A percentile compares a stretch with the other conserved stretches of the same genome.
Conservation (phyloP, 2,888 invertebrate genomes). For the Buathra laborator region DNA sequence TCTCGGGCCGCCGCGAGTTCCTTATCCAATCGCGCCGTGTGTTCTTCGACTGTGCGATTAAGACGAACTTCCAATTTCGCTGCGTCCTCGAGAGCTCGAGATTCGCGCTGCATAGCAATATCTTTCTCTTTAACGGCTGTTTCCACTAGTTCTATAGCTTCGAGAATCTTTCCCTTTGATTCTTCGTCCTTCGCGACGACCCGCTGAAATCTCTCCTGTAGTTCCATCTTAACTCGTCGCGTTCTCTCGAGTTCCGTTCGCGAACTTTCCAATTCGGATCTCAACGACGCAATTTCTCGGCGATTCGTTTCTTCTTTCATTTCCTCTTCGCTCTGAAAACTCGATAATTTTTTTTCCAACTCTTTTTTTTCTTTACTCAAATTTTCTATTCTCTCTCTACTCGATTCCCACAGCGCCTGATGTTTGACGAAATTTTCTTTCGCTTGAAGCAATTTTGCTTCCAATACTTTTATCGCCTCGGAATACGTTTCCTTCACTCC, state of each 20-base stretch:
- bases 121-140: constrained; percentile 87
- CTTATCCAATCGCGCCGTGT: constrained; percentile 83
- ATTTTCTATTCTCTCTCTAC: constrained; percentile 86
- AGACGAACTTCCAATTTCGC: constrained; percentile 75
- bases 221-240: constrained; percentile 76
- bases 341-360: constrained; percentile 79
- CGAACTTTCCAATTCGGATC: constrained; percentile 66
- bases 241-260: constrained; percentile 79
- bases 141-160: constrained; percentile 87
- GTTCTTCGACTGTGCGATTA: constrained; percentile 76
- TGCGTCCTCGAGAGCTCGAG: constrained; percentile 76
- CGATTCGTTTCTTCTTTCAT: constrained; percentile 74
- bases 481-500: constrained; percentile 85
- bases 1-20: constrained; percentile 87
- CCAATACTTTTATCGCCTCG: constrained; percentile 87
- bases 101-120: constrained; percentile 86
- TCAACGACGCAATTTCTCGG: constrained; percentile 72
- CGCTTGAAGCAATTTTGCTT: constrained; percentile 87
- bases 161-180: constrained; percentile 87
- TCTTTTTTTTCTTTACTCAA: constrained; percentile 86
- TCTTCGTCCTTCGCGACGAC: constrained; percentile 85
- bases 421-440: constrained; percentile 84
- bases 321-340: constrained; percentile 69
- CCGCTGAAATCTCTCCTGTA: constrained; percentile 84
- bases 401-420: constrained; percentile 80